Evolutionary conservation across 2,113 vertebrate species (phyloP).

Genomic region (Syngnathus scovelli): DNA sequence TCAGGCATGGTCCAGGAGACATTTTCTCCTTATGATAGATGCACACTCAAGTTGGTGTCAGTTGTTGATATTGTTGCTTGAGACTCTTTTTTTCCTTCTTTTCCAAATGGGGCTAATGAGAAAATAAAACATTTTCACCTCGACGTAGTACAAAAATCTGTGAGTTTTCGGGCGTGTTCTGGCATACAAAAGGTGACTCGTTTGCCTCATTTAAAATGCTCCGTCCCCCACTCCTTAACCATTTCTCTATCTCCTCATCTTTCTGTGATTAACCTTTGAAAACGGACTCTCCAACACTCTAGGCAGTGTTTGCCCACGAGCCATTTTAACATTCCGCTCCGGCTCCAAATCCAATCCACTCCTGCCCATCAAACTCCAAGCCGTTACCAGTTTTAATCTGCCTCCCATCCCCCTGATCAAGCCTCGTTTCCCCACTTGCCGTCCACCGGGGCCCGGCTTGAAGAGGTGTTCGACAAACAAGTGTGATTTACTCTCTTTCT

Average conservation of each 20-base stretch:
- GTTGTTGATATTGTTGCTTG: neutral
- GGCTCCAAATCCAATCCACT: conserved; percentile 45
- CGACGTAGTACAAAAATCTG: neutral
- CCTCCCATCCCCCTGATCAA: conserved; percentile 58
- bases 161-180: neutral
- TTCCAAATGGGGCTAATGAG: neutral
- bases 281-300: conserved; percentile 27
- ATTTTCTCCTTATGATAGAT: neutral
- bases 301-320: conserved; percentile 34
- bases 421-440: conserved; percentile 61
- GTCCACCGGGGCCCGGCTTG: conserved; percentile 52
- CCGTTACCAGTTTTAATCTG: conserved; percentile 70
- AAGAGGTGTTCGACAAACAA: conserved; percentile 72
- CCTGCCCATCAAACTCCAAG: conserved; percentile 55
- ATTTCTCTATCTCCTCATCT: conserved; percentile 10
- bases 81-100: neutral
- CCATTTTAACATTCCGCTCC: conserved; percentile 61
- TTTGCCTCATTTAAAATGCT: neutral
- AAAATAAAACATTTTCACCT: neutral
- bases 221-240: conserved; percentile 3
- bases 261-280: conserved; percentile 63
- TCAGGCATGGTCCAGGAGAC: neutral
- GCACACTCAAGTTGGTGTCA: neutral
- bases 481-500: conserved; percentile 67
- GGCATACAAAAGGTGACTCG: neutral